Base-by-base conservation (phyloP, 2,888 invertebrate genomes). In the Lasioglossum leucozonium region DNA sequence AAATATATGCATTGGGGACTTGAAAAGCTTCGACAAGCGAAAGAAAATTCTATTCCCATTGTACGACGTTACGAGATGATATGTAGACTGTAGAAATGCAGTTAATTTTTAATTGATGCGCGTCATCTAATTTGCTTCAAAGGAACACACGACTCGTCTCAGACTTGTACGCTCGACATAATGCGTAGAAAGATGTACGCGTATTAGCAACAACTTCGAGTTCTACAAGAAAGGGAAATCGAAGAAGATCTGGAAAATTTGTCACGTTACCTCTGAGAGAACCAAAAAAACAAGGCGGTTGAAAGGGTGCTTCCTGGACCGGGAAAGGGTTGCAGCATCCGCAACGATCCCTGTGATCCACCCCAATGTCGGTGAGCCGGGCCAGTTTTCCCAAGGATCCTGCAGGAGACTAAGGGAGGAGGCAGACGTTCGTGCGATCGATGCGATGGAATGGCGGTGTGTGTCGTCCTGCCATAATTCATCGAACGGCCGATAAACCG, bases 1-100 rank as follows among this genome's bases (percentile, higher is more conserved):
- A 87, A 87, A 87, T 82, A 87, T 72, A 85, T 77, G 82, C 58
- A 26, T 5, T n/a, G 37, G 10, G 37, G 40, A 67, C 22, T 67
- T 22, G 67, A 67, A 67, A 67, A 67, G 22, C 37, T 67, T 67
- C 67, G 37, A 30, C 34, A 65, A 34, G 65, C 34, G 18, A 34
- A 67, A 37, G 37, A 37, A 67, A 67, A 65, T 67, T 37, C 22
- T 67, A 10, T 40, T 37, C 2, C 10, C 67, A 37, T 67, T 22
- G 37, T 18, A 22, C 6, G 18, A 16, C 16, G 18, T 22, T 22
- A 34, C 8, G 8, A 65, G 16, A 30, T 16, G 65, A 47, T 34
- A 10, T n/a, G n/a, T 3, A 16, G 34, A 34, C 22, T 26, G 58
- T n/a, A n/a, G n/a, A 58, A 58, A n/a, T 10, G 11, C 6, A 6